Conservation (phyloP, 2,113 vertebrate species). For the Phainopepla nitens region DNA sequence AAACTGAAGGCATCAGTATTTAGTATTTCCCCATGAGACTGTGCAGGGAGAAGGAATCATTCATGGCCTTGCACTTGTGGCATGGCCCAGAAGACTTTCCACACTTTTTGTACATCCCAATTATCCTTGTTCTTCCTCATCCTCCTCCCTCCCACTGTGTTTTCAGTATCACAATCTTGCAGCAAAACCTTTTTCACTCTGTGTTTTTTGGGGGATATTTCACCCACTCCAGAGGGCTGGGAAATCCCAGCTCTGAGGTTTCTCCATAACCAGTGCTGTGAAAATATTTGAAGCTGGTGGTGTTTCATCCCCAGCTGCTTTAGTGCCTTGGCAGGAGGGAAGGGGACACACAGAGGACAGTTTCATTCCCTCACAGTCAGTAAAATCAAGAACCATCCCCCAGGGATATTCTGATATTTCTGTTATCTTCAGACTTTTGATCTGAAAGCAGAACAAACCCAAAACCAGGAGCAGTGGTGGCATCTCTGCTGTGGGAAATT, state of each 20-base stretch:
- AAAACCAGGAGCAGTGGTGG: background rate
- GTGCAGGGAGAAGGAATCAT: background rate
- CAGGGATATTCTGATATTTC: background rate
- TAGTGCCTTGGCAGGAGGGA: background rate
- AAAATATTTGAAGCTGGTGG: background rate
- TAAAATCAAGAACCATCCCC: background rate
- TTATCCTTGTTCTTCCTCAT: background rate
- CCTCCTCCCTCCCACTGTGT: background rate
- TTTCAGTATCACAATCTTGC: background rate
- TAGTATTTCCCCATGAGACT: background rate
- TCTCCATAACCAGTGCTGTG: background rate
- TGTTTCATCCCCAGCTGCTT: background rate
- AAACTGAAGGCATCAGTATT: background rate
- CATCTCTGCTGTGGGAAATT: background rate
- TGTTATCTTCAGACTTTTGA: background rate
- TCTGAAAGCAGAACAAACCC: background rate
- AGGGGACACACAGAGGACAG: background rate
- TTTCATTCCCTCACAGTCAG: background rate
- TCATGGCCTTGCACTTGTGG: background rate
- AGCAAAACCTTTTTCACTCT: background rate
- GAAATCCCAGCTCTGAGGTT: background rate
- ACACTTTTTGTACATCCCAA: background rate
- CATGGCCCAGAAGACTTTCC: background rate
- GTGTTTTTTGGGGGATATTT: background rate
- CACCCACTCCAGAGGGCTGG: background rate